Evolutionary conservation across 2,888 invertebrate species (phyloP).

Genomic region (Prosapia bicincta): DNA sequence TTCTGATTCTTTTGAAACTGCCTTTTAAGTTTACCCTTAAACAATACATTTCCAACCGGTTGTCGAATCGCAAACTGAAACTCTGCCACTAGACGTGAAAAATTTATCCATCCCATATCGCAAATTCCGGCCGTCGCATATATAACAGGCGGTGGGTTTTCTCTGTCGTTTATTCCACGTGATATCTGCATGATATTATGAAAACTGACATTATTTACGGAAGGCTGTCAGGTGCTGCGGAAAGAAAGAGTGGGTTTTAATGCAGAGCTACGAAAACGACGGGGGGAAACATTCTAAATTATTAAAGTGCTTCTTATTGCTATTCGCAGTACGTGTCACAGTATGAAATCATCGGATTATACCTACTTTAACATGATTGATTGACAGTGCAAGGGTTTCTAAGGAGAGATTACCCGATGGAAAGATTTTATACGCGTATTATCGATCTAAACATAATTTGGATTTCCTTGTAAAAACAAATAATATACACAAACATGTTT

Average conservation of each 20-base stretch:
- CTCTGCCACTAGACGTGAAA: not conserved
- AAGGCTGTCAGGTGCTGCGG: not conserved
- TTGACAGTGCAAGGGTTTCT: no score
- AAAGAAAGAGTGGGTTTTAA: not conserved
- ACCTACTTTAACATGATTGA: not conserved
- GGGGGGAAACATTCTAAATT: not conserved
- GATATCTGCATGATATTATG: conserved; percentile 2
- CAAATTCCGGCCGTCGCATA: not conserved
- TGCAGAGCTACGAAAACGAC: not conserved
- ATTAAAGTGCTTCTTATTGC: not conserved
- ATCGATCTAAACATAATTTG: no score
- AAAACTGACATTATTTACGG: conserved; percentile 2
- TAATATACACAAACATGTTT: no score
- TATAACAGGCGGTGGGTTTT: not conserved
- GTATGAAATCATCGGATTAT: not conserved
- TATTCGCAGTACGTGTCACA: not conserved
- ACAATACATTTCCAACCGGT: no score
- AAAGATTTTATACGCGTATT: no score
- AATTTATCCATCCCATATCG: not conserved
- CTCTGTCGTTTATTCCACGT: not conserved
- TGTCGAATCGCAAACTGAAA: no score
- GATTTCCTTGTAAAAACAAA: no score
- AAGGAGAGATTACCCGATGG: no score
- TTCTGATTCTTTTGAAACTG: no score
- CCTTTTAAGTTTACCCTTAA: no score